Base-by-base conservation (phyloP, 2,113 vertebrate genomes). In the Propithecus coquereli region DNA sequence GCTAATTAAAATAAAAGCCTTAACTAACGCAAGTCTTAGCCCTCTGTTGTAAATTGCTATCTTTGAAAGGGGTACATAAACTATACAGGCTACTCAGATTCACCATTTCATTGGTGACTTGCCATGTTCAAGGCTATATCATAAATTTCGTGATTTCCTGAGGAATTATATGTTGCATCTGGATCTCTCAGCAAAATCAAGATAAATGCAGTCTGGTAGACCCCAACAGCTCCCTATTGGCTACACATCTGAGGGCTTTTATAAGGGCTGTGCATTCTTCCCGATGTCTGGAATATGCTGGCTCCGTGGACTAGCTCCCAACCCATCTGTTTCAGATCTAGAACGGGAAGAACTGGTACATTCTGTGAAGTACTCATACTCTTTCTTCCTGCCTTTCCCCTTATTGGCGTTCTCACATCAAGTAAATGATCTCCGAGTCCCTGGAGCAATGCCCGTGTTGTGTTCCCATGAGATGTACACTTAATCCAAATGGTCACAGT, bases 291-390 rank as follows among this genome's bases (percentile, higher is more conserved):
- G 90, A 97, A 79, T 81, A 63, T 45, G 82, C 10, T 32, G 88
- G 94, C 88, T 73, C 65, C 71, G 61, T 81, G 57, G 0, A 0
- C 1, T 40, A 90, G 90, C 63, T 91, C 94, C 90, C 23, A 27
- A 68, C 40, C 93, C 91, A 90, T 97, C 96, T 96, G 94, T 77
- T 96, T 81, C 94, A 87, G 96, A 90, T 54, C 95, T 0, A 68
- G 96, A 92, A 86, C 30, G 11, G 68, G 94, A 95, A 90, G 81
- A 74, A 59, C 93, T 85, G 50, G 89, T 22, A 80, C 16, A 0
- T 84, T 98, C 95, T 95, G 89, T 93, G 85, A 97, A 89, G 43
- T 1, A 81, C 87, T 92, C 90, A 3, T 1, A 76, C 88, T 94
- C 90, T 3, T 27, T 74, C 65, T 37, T 85, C 73, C 57, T 66